Base-by-base conservation (phyloP, 2,797 vertebrate species). In the Macropus fuliginosus region DNA sequence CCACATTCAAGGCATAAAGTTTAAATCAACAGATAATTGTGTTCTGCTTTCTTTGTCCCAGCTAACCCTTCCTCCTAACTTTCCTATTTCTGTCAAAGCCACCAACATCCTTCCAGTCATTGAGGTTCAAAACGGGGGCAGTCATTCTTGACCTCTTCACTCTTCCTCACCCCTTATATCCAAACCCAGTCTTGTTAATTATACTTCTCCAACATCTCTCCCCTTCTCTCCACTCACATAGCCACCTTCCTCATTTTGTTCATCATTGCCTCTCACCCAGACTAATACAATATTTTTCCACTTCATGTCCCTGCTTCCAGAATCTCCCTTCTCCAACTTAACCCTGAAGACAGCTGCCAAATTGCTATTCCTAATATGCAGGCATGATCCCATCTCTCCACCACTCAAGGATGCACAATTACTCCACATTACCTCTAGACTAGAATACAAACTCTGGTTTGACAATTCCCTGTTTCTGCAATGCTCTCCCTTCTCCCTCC, bases 1-100 rank as follows among this genome's bases (percentile, higher is more conserved):
- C 59, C 90, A 94, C 92, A 50, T 92, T 87, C 74, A 91, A 96
- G 52, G 66, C 92, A 94, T 74, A 34, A 55, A 74, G 29, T 16
- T 40, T 74, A 40, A 40, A 74, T 40, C 62, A 18, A 74, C 34
- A 74, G 16, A 40, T 18, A 34, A n/a, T 9, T 40, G 34, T 74
- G n/a, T 74, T 74, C 34, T 40, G 62, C 18, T n/a, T 74, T 74
- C 16, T n/a, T 74, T 74, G 62, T 74, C 34, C 16, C n/a, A 18
- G 10, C n/a, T 74, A 40, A 21, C n/a, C 34, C 3, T 40, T 40
- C 14, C n/a, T 8, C 3, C 14, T 66, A 74, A 40, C 16, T 74
- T 40, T 74, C 62, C 62, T 40, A 74, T 40, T 74, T 74, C 62
- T 74, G 40, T 21, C 62, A 74, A 74, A 74, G 16, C 16, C 34